Percentiles rank a stretch among this genome's conserved stretches.
These are phyloP conservation scores for Pilophorus perplexus DNA, from an alignment of 2,888 invertebrate species.

Conservation along the genomic window DNA sequence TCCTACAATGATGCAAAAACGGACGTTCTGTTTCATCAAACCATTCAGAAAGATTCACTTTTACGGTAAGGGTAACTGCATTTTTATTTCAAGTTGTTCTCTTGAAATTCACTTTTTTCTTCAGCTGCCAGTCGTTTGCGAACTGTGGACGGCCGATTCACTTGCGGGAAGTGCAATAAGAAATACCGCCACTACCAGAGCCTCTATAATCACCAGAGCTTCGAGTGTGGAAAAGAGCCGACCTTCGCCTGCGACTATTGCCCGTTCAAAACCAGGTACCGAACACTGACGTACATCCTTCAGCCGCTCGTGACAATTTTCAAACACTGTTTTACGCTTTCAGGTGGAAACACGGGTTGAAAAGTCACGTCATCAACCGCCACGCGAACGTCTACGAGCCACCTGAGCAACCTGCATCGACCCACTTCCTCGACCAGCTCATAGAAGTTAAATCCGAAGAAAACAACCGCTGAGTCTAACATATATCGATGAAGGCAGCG, in stretches of 20 bases:
- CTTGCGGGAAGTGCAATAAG: slow-evolving; percentile 30
- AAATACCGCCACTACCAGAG: slow-evolving; percentile 34
- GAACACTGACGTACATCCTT: too few relatives aligned
- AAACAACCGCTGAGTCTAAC: too few relatives aligned
- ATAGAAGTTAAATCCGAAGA: not conserved
- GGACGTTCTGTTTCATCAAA: too few relatives aligned
- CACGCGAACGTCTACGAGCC: slow-evolving; percentile 42
- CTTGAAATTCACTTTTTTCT: too few relatives aligned
- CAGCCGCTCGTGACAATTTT: too few relatives aligned
- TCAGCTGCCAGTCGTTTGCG: too few relatives aligned
- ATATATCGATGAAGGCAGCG: too few relatives aligned
- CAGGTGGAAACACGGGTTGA: slow-evolving; percentile 52
- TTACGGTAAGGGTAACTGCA: too few relatives aligned
- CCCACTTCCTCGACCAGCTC: slow-evolving; percentile 9
- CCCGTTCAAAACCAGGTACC: slow-evolving; percentile 49
- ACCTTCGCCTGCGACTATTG: slow-evolving; percentile 47
- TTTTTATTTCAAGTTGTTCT: too few relatives aligned
- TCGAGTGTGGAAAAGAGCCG: slow-evolving; percentile 51
- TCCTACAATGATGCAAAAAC: too few relatives aligned
- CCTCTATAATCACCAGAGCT: slow-evolving; percentile 43
- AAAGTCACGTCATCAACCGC: slow-evolving; percentile 51
- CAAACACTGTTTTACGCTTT: too few relatives aligned
- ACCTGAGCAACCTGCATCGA: not conserved
- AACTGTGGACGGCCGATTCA: slow-evolving; percentile 51
- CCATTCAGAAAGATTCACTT: too few relatives aligned